Evolutionary conservation across 2,888 invertebrate species (phyloP).

Genomic region (Drosophila mettleri): DNA sequence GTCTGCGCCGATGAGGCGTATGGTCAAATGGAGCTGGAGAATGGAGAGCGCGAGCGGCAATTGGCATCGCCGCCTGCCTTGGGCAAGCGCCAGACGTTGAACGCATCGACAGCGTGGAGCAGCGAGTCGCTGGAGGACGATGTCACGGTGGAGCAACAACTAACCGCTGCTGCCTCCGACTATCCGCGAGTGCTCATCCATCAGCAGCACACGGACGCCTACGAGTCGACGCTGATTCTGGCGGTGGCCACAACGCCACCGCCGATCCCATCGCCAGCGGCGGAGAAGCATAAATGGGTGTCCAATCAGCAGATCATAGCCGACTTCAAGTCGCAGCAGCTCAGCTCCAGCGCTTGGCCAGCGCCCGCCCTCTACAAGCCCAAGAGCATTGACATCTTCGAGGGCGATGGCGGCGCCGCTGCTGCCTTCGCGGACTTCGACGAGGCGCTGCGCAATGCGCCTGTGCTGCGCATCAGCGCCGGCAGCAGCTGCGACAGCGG

Average conservation of each 20-base stretch:
- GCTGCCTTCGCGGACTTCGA: slow-evolving; percentile 83
- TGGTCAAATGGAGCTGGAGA: slow-evolving; percentile 22
- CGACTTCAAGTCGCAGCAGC: slow-evolving; percentile 56
- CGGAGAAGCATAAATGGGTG: slow-evolving; percentile 59
- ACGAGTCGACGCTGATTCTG: slow-evolving; percentile 82
- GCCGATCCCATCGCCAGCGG: slow-evolving; percentile 15
- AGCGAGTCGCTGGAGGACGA: slow-evolving; percentile 74
- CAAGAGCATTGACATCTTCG: slow-evolving; percentile 84
- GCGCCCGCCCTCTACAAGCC: slow-evolving; percentile 72
- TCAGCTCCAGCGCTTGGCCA: slow-evolving; percentile 41
- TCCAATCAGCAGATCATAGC: slow-evolving; percentile 74
- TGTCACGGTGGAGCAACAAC: slow-evolving; percentile 15
- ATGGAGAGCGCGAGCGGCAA: not conserved
- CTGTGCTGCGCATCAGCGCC: slow-evolving; percentile 74
- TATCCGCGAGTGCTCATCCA: slow-evolving; percentile 82
- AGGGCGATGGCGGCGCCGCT: slow-evolving; percentile 62
- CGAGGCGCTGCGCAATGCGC: slow-evolving; percentile 81
- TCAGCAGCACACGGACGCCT: slow-evolving; percentile 81
- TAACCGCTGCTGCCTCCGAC: slow-evolving; percentile 39
- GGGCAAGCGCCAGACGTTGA: slow-evolving; percentile 44
- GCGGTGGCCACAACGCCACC: slow-evolving; percentile 78
- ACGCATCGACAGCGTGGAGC: slow-evolving; percentile 71
- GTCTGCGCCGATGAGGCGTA: slow-evolving; percentile 45
- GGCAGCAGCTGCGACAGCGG: slow-evolving; percentile 60
- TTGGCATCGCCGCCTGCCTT: slow-evolving; percentile 8